Percentiles rank a stretch among this genome's conserved stretches.
These are phyloP conservation scores for Ovibos moschatus DNA, from an alignment of 2,113 vertebrate species.

Conservation along the genomic window DNA sequence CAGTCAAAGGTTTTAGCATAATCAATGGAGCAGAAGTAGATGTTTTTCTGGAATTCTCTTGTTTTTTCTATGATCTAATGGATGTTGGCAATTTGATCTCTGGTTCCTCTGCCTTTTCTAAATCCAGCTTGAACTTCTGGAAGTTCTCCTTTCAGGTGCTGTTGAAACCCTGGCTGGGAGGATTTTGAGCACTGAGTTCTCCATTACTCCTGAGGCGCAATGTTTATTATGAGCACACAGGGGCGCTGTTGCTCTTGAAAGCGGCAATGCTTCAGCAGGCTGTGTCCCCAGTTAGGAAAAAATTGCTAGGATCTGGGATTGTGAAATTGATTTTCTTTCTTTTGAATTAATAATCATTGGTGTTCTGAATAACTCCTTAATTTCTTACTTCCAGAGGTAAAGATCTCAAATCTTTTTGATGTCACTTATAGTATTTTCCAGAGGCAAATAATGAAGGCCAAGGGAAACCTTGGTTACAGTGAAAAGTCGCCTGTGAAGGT, in stretches of 20 bases:
- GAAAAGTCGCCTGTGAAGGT: background rate
- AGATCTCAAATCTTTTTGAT: slow-evolving; percentile 33
- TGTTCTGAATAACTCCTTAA: background rate
- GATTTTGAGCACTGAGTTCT: background rate
- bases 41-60: background rate
- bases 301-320: background rate
- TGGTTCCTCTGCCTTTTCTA: background rate
- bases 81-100: background rate
- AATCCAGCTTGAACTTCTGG: background rate
- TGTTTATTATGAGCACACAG: slow-evolving; percentile 36
- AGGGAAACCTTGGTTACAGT: background rate
- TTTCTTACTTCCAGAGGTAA: background rate
- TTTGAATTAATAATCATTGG: slow-evolving; percentile 45
- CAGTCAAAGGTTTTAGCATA: background rate
- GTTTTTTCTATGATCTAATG: background rate
- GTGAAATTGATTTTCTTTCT: slow-evolving; percentile 41
- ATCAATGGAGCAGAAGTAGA: background rate
- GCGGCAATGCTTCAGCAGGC: accelerated
- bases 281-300: background rate
- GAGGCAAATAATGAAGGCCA: background rate
- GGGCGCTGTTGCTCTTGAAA: slow-evolving; percentile 60
- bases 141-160: background rate
- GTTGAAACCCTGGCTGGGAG: background rate
- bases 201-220: background rate
- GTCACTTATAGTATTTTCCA: background rate